These are phyloP conservation scores for Dryobota labecula DNA, from an alignment of 2,888 invertebrate species.

Conservation along the genomic window DNA sequence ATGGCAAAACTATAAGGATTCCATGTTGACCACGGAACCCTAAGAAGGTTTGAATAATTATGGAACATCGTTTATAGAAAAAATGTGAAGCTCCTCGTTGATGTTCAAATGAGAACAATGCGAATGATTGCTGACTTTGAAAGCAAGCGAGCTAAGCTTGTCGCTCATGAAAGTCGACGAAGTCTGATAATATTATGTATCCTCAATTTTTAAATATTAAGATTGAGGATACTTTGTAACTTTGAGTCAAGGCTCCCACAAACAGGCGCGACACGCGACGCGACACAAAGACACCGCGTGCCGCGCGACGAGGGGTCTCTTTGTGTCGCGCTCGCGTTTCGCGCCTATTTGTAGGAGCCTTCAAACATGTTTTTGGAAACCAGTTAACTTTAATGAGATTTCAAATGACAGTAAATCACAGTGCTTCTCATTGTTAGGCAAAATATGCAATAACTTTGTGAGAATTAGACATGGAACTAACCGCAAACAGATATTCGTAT, in stretches of 20 bases:
- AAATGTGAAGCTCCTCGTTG: background rate
- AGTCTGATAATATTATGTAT: constrained; percentile 5
- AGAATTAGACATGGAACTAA: constrained; percentile 52
- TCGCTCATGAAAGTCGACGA: background rate
- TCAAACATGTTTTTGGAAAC: constrained; percentile 1
- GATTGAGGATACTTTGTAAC: background rate
- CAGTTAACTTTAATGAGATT: constrained; percentile 18
- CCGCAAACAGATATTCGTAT: constrained; percentile 58
- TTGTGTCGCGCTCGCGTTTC: too few relatives aligned
- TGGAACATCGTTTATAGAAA: background rate
- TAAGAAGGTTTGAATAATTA: background rate
- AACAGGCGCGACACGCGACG: too few relatives aligned
- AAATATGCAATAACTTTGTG: constrained; percentile 48
- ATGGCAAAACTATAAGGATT: too few relatives aligned
- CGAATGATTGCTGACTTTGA: background rate
- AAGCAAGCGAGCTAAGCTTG: background rate
- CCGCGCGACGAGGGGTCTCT: too few relatives aligned
- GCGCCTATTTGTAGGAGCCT: too few relatives aligned
- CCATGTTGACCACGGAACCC: too few relatives aligned
- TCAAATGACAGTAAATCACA: constrained; percentile 23
- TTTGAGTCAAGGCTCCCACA: too few relatives aligned
- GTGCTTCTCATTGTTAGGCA: constrained; percentile 38
- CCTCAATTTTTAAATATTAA: too few relatives aligned
- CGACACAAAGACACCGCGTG: too few relatives aligned
- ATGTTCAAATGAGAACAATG: background rate